Percentiles rank a stretch among this genome's conserved stretches.
Evolutionary conservation across 2,888 invertebrate genomes (phyloP).

Genomic region (Ceriagrion tenellum): DNA sequence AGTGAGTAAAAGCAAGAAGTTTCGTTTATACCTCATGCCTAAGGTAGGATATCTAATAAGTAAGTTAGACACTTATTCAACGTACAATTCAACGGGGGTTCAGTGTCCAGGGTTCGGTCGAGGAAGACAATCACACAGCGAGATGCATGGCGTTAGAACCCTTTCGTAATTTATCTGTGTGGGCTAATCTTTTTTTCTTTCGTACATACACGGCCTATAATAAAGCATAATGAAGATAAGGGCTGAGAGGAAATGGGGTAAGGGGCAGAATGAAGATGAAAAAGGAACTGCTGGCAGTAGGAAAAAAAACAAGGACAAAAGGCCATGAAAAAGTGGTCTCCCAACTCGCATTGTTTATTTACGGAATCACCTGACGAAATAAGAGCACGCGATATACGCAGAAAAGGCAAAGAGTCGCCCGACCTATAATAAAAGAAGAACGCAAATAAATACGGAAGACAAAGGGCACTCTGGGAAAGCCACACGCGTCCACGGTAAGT

Average conservation of each 20-base stretch:
- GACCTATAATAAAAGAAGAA: background rate
- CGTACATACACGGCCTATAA: background rate
- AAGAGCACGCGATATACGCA: background rate
- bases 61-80: too few relatives aligned
- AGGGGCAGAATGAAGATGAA: background rate
- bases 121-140: background rate
- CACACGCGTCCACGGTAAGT: background rate
- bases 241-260: background rate
- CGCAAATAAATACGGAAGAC: background rate
- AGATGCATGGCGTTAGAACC: background rate
- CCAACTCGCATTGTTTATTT: conserved; percentile 4
- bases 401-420: background rate
- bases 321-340: background rate
- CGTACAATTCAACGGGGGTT: too few relatives aligned
- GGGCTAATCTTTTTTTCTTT: background rate
- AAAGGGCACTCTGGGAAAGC: background rate
- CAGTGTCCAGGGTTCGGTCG: too few relatives aligned
- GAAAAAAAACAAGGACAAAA: background rate
- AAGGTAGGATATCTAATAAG: too few relatives aligned
- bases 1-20: too few relatives aligned
- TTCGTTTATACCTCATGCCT: too few relatives aligned
- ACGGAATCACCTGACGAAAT: conserved; percentile 22
- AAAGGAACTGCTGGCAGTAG: background rate
- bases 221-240: background rate
- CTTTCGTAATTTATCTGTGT: background rate